These are phyloP conservation scores for Aleiodes alternator DNA, from an alignment of 2,888 invertebrate genomes.

Conservation along the genomic window DNA sequence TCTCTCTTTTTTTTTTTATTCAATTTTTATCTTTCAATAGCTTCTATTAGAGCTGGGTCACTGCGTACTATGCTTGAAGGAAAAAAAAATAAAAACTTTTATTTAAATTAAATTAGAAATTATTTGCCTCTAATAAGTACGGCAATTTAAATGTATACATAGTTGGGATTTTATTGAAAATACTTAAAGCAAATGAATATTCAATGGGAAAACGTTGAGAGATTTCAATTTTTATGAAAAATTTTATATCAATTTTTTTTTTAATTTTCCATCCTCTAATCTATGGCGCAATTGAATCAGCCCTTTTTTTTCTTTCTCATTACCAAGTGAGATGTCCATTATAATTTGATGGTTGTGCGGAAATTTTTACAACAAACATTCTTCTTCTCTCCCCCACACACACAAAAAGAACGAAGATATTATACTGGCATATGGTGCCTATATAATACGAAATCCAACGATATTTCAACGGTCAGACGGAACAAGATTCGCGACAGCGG, in stretches of 20 bases:
- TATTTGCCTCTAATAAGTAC: not conserved
- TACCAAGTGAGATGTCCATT: conserved; percentile 16
- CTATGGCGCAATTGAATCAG: not conserved
- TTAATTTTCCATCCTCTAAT: not conserved
- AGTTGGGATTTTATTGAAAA: not conserved
- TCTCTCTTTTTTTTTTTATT: not conserved
- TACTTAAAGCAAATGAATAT: no score
- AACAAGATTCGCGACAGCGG: conserved; percentile 58
- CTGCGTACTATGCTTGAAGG: not conserved
- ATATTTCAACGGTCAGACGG: conserved; percentile 56
- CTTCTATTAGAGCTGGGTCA: conserved; percentile 37
- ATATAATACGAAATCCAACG: conserved; percentile 57
- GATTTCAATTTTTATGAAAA: no score
- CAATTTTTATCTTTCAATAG: conserved; percentile 8
- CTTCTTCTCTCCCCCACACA: conserved; percentile 36
- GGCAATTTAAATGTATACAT: not conserved
- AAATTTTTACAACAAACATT: conserved; percentile 57
- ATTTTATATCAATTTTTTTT: not conserved
- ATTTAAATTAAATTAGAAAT: conserved; percentile 28
- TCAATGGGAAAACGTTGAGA: no score
- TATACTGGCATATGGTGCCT: conserved; percentile 46
- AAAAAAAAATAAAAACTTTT: not conserved
- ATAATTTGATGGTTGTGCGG: conserved; percentile 54
- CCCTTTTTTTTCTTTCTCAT: not conserved
- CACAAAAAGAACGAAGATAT: conserved; percentile 25